These are phyloP conservation scores for Lasius fuliginosus DNA, from an alignment of 2,888 invertebrate genomes.

Conservation along the genomic window DNA sequence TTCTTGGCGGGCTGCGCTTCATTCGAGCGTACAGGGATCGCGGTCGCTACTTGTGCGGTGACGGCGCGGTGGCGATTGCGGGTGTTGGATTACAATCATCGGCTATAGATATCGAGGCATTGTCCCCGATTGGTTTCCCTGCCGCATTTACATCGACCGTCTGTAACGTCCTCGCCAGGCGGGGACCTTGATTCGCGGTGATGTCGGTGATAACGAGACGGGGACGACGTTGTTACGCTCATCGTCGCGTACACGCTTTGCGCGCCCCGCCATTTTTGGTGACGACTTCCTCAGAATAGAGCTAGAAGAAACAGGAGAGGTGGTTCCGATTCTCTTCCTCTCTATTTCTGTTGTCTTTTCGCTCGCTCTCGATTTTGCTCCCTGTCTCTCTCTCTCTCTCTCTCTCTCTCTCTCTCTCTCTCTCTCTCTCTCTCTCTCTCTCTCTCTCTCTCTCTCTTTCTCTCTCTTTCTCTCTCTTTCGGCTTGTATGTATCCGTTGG, in stretches of 20 bases:
- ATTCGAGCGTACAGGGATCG: slow-evolving; percentile 53
- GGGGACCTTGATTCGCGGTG: slow-evolving; percentile 8
- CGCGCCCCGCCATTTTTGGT: slow-evolving; percentile 84
- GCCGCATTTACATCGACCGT: background rate
- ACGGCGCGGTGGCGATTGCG: slow-evolving; percentile 52
- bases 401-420: slow-evolving; percentile 14
- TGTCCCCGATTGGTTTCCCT: background rate
- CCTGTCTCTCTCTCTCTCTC: slow-evolving; percentile 4
- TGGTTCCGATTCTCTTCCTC: slow-evolving; percentile 60
- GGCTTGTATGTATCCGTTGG: background rate
- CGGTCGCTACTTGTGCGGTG: slow-evolving; percentile 46
- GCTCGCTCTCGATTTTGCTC: slow-evolving; percentile 22
- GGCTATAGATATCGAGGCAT: slow-evolving; percentile 66
- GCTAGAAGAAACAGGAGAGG: slow-evolving; percentile 67
- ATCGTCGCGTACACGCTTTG: slow-evolving; percentile 44
- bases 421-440: slow-evolving; percentile 44
- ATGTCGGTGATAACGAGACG: slow-evolving; percentile 22
- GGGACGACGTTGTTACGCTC: slow-evolving; percentile 19
- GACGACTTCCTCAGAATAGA: slow-evolving; percentile 83
- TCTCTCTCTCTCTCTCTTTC: slow-evolving; percentile 16
- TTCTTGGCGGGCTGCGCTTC: slow-evolving; percentile 70
- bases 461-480: slow-evolving; percentile 45
- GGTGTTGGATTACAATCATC: slow-evolving; percentile 76
- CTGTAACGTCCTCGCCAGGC: background rate
- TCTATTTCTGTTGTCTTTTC: slow-evolving; percentile 56